phyloP scores from a whole-genome alignment of 2,888 invertebrate species.

The Andrena camellia region DNA sequence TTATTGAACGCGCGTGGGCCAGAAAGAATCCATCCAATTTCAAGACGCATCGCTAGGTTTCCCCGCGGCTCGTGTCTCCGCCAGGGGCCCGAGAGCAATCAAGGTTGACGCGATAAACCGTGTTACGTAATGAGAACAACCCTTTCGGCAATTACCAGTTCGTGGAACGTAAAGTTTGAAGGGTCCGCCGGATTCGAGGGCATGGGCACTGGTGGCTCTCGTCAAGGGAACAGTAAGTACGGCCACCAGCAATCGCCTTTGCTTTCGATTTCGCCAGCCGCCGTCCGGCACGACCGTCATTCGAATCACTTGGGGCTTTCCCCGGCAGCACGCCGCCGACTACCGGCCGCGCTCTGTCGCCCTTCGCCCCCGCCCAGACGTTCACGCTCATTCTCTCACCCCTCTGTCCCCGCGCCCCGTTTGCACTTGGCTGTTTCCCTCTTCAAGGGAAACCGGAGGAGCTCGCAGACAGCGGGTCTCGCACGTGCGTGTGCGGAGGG shows the following conservation, averaged over 20 bases:
- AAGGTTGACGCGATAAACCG: conserved; percentile 19
- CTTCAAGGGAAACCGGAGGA: not conserved
- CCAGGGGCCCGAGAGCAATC: not conserved
- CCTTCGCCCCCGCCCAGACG: no score
- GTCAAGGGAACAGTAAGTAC: conserved; percentile 78
- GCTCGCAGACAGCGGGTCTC: conserved; percentile 34
- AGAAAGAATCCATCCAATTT: no score
- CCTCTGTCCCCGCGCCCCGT: not conserved
- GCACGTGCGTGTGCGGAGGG: conserved; percentile 52
- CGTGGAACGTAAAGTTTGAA: not conserved
- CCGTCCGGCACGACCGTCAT: conserved; percentile 61
- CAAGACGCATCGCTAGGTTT: no score
- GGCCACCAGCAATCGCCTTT: conserved; percentile 79
- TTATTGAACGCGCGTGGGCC: no score
- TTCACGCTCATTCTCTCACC: no score
- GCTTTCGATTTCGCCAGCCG: conserved; percentile 75
- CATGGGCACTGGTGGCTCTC: conserved; percentile 57
- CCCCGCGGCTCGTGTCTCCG: not conserved
- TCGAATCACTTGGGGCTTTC: conserved; percentile 70
- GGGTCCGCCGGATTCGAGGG: conserved; percentile 14
- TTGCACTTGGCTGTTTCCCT: not conserved
- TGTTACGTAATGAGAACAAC: conserved; percentile 41
- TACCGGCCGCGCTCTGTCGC: conserved; percentile 3
- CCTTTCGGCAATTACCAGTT: conserved; percentile 25
- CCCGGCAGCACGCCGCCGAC: conserved; percentile 56